Evolutionary conservation across 2,888 invertebrate genomes (phyloP).

Genomic region (Blera fallax): DNA sequence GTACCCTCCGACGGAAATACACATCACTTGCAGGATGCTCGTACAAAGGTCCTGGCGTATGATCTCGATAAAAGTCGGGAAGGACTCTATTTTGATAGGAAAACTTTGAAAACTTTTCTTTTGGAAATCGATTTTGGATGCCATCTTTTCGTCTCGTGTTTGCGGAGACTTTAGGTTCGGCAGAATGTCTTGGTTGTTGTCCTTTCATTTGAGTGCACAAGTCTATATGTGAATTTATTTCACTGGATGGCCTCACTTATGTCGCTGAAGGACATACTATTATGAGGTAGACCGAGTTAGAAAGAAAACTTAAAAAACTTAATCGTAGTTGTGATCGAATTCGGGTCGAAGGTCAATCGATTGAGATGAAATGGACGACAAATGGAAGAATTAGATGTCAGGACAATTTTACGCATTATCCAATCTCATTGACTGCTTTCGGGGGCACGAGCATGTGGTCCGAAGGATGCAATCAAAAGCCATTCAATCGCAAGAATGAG

Average conservation of each 20-base stretch:
- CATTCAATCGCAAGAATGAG: neutral
- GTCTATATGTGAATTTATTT: neutral
- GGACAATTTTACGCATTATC: slow-evolving; percentile 11
- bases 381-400: slow-evolving; percentile 30
- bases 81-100: neutral
- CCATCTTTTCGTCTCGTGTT: neutral
- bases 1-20: neutral
- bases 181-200: slow-evolving; percentile 3
- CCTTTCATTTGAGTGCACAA: slow-evolving; percentile 26
- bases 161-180: neutral
- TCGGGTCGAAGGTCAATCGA: slow-evolving; percentile 39
- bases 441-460: neutral
- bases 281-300: neutral
- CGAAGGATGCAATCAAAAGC: neutral
- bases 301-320: slow-evolving; percentile 4
- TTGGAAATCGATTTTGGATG: slow-evolving; percentile 23
- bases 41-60: slow-evolving; percentile 39
- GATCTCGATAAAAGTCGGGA: slow-evolving; percentile 54
- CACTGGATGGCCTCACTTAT: neutral
- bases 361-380: slow-evolving; percentile 16
- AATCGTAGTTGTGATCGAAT: slow-evolving; percentile 39
- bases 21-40: slow-evolving; percentile 19
- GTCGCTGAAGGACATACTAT: neutral
- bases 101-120: slow-evolving; percentile 27
- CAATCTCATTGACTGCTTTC: neutral